Conservation (phyloP, 1,140 invertebrate species). For the Archivesica marissinica region DNA sequence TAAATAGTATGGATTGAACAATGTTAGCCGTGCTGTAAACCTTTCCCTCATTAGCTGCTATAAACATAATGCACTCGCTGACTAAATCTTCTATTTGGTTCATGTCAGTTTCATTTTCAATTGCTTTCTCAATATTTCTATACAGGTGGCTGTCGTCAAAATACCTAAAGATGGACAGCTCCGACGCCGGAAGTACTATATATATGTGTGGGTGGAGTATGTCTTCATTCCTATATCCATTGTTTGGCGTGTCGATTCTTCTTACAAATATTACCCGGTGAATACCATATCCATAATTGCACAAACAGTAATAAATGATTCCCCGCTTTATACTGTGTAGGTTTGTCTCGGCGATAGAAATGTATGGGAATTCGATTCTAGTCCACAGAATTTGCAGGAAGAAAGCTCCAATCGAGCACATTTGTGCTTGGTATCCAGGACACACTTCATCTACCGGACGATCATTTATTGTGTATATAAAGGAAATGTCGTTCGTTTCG, state of each 20-base stretch:
- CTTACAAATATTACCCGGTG: background rate
- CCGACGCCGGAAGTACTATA: background rate
- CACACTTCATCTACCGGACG: constrained; percentile 2
- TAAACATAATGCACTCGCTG: background rate
- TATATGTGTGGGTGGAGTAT: background rate
- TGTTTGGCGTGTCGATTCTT: background rate
- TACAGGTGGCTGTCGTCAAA: constrained; percentile 1
- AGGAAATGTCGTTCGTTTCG: background rate
- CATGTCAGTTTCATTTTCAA: background rate
- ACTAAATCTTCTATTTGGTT: background rate
- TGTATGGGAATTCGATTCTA: background rate
- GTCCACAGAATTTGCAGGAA: background rate
- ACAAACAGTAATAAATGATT: constrained; percentile 8
- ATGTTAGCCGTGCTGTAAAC: background rate
- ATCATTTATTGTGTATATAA: constrained; percentile 16
- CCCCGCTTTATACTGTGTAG: background rate
- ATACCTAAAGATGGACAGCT: background rate
- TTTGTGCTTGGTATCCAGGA: background rate
- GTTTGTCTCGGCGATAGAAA: background rate
- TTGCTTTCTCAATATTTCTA: background rate
- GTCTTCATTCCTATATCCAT: background rate
- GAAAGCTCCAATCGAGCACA: background rate
- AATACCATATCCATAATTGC: background rate
- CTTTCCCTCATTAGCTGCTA: constrained; percentile 6
- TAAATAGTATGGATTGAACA: background rate